These are phyloP conservation scores for Gouania willdenowi DNA, from an alignment of 2,797 vertebrate genomes.

Conservation along the genomic window DNA sequence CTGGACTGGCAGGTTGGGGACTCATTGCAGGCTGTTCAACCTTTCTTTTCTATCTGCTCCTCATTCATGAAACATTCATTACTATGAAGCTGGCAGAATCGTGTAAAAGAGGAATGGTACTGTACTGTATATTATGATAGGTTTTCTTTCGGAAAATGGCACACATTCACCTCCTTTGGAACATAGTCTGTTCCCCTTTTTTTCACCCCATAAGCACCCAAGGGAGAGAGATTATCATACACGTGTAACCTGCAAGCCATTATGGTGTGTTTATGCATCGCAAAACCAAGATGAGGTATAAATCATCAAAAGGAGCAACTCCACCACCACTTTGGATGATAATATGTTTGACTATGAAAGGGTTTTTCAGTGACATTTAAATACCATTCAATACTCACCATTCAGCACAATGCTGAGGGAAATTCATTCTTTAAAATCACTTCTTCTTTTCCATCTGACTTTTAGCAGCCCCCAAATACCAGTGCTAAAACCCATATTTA, in stretches of 20 bases:
- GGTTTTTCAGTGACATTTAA: slow-evolving; percentile 54
- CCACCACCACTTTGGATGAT: slow-evolving; percentile 33
- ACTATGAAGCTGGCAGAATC: slow-evolving; percentile 33
- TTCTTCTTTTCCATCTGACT: slow-evolving; percentile 14
- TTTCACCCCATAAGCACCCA: slow-evolving; percentile 22
- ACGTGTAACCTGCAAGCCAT: slow-evolving; percentile 21
- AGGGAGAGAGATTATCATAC: slow-evolving; percentile 24
- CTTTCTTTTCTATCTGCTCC: slow-evolving; percentile 28
- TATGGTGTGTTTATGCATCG: slow-evolving; percentile 34
- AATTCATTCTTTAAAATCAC: slow-evolving; percentile 30
- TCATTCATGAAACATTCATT: slow-evolving; percentile 46
- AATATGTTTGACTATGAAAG: slow-evolving; percentile 41
- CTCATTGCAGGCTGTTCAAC: slow-evolving; percentile 36
- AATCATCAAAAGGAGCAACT: slow-evolving; percentile 40
- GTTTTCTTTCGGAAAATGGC: too few species aligned
- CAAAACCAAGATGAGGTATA: slow-evolving; percentile 26
- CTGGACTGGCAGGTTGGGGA: slow-evolving; percentile 48
- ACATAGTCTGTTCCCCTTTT: slow-evolving; percentile 4
- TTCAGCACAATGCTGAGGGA: slow-evolving; percentile 30
- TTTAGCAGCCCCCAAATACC: slow-evolving; percentile 31
- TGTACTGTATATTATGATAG: too few species aligned
- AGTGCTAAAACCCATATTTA: slow-evolving; percentile 26
- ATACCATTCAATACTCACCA: slow-evolving; percentile 34
- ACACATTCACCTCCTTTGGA: slow-evolving; percentile 29
- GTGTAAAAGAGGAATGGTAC: slow-evolving; percentile 46